phyloP scores from a whole-genome alignment of 2,888 invertebrate species.

The Tetrapedia diversipes region DNA sequence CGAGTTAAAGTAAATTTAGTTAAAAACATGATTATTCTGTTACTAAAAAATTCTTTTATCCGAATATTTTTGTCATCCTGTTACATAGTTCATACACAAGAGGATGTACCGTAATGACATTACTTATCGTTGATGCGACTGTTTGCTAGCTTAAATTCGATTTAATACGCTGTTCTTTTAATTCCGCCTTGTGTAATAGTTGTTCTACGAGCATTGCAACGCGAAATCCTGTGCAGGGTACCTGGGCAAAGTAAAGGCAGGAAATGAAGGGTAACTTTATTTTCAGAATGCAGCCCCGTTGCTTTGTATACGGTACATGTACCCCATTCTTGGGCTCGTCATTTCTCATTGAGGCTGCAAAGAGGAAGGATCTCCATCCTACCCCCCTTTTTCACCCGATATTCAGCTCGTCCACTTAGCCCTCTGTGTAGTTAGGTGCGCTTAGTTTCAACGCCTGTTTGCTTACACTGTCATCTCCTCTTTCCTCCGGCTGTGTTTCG shows the following conservation, averaged over 20 bases:
- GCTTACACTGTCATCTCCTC: background rate
- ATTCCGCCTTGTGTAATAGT: background rate
- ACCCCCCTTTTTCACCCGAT: constrained; percentile 22
- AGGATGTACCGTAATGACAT: no score
- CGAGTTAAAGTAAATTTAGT: no score
- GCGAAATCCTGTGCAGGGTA: background rate
- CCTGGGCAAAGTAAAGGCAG: background rate
- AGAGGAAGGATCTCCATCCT: constrained; percentile 11
- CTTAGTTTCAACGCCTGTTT: constrained; percentile 3
- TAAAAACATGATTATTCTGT: no score
- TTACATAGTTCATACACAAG: no score
- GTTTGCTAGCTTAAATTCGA: background rate
- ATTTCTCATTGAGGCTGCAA: constrained; percentile 18
- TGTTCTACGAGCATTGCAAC: background rate
- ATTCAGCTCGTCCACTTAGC: constrained; percentile 3
- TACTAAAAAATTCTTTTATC: no score
- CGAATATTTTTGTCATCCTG: no score
- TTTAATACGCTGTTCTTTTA: background rate
- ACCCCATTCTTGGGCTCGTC: background rate
- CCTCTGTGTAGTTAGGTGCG: constrained; percentile 10
- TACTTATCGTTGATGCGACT: background rate
- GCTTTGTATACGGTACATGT: constrained; percentile 2
- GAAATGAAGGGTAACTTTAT: constrained; percentile 16
- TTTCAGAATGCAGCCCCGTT: background rate
- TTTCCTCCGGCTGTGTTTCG: background rate